Conservation (phyloP, 2,797 vertebrate species). For the Nyctalus aviator region DNA sequence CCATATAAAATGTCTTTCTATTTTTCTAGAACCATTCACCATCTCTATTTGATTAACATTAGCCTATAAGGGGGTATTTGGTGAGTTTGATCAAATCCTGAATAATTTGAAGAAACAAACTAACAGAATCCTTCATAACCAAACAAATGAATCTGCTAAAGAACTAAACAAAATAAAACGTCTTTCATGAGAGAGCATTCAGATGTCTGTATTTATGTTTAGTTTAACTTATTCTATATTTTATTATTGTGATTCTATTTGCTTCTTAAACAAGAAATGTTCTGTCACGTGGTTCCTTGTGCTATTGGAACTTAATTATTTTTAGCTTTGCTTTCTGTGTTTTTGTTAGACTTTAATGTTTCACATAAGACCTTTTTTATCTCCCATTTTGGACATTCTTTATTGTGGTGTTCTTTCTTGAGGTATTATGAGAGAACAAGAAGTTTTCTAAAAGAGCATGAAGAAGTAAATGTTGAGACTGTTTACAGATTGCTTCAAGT, state of each 20-base stretch:
- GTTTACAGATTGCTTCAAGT: slow-evolving; percentile 92
- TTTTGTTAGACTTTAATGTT: slow-evolving; percentile 87
- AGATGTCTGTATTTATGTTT: slow-evolving; percentile 79
- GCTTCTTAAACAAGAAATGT: slow-evolving; percentile 76
- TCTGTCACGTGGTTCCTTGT: slow-evolving; percentile 78
- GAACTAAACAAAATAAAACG: slow-evolving; percentile 68
- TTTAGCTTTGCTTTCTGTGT: slow-evolving; percentile 82
- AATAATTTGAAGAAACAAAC: slow-evolving; percentile 45
- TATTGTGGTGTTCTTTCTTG: slow-evolving; percentile 90
- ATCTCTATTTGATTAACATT: not conserved
- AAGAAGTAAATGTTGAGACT: slow-evolving; percentile 88
- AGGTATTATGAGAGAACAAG: slow-evolving; percentile 90
- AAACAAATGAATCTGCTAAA: slow-evolving; percentile 60
- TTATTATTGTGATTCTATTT: slow-evolving; percentile 81
- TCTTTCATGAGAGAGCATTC: slow-evolving; percentile 79
- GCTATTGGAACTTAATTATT: slow-evolving; percentile 83
- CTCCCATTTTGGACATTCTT: slow-evolving; percentile 86
- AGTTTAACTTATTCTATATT: slow-evolving; percentile 84
- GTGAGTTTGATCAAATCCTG: slow-evolving; percentile 50
- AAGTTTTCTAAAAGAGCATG: slow-evolving; percentile 89
- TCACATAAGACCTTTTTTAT: slow-evolving; percentile 87
- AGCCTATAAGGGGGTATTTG: not conserved
- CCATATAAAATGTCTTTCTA: not conserved
- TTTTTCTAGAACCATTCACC: slow-evolving; percentile 22
- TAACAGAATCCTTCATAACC: not conserved